Percentiles rank a stretch among this genome's conserved stretches.
Conservation (phyloP, 2,888 invertebrate genomes). For the Pterostichus madidus region DNA sequence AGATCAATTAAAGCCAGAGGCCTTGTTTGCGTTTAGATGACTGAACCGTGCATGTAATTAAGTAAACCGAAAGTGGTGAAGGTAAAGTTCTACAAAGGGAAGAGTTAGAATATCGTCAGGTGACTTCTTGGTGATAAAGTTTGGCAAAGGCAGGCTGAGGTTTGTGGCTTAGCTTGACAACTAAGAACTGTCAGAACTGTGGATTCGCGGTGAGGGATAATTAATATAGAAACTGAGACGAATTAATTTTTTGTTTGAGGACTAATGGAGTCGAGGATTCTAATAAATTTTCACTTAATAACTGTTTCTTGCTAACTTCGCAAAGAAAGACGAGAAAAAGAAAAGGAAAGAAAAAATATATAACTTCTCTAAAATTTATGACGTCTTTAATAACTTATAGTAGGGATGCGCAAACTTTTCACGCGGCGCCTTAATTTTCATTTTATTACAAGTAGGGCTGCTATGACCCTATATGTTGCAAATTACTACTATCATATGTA, state of each 20-base stretch:
- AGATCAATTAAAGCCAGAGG: slow-evolving; percentile 40
- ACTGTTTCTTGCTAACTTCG: no score
- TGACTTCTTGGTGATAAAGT: slow-evolving; percentile 2
- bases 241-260: neutral
- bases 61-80: slow-evolving; percentile 26
- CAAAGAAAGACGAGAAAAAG: no score
- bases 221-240: neutral
- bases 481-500: no score
- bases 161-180: slow-evolving; percentile 30
- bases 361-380: no score
- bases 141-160: neutral
- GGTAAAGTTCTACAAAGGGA: neutral
- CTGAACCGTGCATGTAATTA: slow-evolving; percentile 17
- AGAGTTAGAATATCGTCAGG: slow-evolving; percentile 5
- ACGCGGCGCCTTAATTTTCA: no score
- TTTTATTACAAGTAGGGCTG: no score
- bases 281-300: no score
- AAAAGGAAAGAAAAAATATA: no score
- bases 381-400: no score
- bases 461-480: no score
- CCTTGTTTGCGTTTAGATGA: slow-evolving; percentile 24
- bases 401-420: no score
- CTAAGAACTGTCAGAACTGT: neutral
- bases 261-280: neutral
- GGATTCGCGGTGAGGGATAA: neutral